A percentile compares a stretch with the other conserved stretches of the same genome.
Evolutionary conservation across 2,888 invertebrate species (phyloP).

Genomic region (Darwinula stevensoni): DNA sequence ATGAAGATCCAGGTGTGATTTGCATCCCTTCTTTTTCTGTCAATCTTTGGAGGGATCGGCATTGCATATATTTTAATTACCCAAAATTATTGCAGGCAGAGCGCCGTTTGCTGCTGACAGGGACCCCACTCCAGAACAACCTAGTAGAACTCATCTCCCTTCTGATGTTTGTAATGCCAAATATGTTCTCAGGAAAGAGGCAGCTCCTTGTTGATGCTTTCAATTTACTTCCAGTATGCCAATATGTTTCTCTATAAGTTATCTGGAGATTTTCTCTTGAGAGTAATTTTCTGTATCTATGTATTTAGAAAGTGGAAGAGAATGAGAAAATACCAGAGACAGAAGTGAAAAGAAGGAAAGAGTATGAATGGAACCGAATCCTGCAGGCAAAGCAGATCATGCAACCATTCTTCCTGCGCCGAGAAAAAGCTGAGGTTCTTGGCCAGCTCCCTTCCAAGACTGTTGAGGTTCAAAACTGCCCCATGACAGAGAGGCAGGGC

Average conservation of each 20-base stretch:
- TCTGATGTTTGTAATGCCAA: conserved; percentile 82
- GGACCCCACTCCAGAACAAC: conserved; percentile 89
- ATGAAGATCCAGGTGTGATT: conserved; percentile 40
- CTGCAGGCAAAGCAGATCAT: conserved; percentile 79
- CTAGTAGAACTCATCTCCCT: conserved; percentile 79
- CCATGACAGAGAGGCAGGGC: conserved; percentile 39
- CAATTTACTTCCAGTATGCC: conserved; percentile 19
- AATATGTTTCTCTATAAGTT: conserved; percentile 15
- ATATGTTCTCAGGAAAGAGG: conserved; percentile 62
- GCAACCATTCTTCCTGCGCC: conserved; percentile 71
- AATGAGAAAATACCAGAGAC: conserved; percentile 22
- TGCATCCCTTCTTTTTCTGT: neutral
- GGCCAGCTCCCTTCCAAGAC: conserved; percentile 55
- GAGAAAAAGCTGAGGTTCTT: conserved; percentile 59
- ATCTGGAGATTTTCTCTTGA: neutral
- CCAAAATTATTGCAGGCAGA: conserved; percentile 41
- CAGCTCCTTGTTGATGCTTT: conserved; percentile 28
- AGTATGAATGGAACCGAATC: conserved; percentile 70
- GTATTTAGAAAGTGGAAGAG: conserved; percentile 13
- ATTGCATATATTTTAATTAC: too few species aligned
- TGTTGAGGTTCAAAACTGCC: conserved; percentile 31
- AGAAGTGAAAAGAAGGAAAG: conserved; percentile 17
- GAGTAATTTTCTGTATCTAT: neutral
- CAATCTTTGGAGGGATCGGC: neutral
- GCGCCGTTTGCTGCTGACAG: conserved; percentile 61